Evolutionary conservation across 1,140 invertebrate genomes (phyloP).

Genomic region (Drosophila hydei): DNA sequence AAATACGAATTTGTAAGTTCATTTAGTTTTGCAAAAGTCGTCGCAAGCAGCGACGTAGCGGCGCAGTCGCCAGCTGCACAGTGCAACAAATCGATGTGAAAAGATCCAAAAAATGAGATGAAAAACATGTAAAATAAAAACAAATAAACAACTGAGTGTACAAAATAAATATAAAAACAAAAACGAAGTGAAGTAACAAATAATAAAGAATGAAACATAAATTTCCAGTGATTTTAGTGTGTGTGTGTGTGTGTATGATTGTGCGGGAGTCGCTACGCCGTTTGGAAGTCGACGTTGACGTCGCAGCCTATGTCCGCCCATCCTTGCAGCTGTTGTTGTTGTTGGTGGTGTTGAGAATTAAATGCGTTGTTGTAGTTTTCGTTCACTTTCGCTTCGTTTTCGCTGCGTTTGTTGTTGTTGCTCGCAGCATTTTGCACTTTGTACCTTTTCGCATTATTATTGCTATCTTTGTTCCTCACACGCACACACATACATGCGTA

Average conservation of each 20-base stretch:
- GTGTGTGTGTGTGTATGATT: background rate
- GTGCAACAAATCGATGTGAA: constrained; percentile 72
- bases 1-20: constrained; percentile 29
- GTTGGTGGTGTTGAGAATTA: constrained; percentile 31
- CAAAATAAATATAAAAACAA: constrained; percentile 3
- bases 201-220: background rate
- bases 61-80: constrained; percentile 46
- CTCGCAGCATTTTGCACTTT: constrained; percentile 61
- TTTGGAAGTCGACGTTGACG: constrained; percentile 10
- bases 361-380: constrained; percentile 50
- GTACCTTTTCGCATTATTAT: constrained; percentile 59
- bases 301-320: constrained; percentile 55
- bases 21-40: background rate
- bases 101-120: background rate
- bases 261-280: constrained; percentile 22
- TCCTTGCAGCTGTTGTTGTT: constrained; percentile 59
- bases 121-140: constrained; percentile 33
- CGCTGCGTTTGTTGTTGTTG: constrained; percentile 40
- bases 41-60: constrained; percentile 10
- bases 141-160: constrained; percentile 30
- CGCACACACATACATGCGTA: constrained; percentile 21
- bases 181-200: constrained; percentile 8
- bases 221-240: constrained; percentile 21
- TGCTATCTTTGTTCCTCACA: constrained; percentile 34
- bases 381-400: constrained; percentile 65